These are phyloP conservation scores for Diabrotica virgifera DNA, from an alignment of 1,140 invertebrate genomes.

Conservation along the genomic window DNA sequence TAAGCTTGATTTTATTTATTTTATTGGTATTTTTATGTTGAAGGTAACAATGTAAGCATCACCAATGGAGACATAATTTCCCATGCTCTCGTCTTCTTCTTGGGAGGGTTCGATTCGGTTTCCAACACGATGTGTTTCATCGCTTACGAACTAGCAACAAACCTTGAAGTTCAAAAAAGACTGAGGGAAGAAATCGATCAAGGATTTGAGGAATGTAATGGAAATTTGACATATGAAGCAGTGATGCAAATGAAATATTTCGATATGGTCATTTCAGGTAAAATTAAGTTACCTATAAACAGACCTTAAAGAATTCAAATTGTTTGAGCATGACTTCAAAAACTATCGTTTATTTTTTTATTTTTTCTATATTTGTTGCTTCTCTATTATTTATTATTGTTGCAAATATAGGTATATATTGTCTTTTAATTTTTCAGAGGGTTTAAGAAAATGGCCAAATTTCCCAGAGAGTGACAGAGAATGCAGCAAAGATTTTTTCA, in stretches of 20 bases:
- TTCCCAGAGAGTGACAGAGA: slow-evolving; percentile 23
- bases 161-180: slow-evolving; percentile 54
- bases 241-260: slow-evolving; percentile 53
- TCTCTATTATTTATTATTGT: not conserved
- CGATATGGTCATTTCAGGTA: slow-evolving; percentile 54
- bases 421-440: slow-evolving; percentile 7
- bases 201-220: slow-evolving; percentile 34
- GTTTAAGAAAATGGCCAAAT: slow-evolving; percentile 21
- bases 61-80: slow-evolving; percentile 40
- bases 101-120: slow-evolving; percentile 49
- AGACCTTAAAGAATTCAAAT: too few relatives aligned
- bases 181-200: slow-evolving; percentile 46
- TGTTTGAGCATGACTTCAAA: too few relatives aligned
- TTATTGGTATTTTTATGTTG: too few relatives aligned
- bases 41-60: not conserved
- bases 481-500: slow-evolving; percentile 27
- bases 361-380: too few relatives aligned
- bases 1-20: too few relatives aligned
- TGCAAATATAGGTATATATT: not conserved
- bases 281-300: too few relatives aligned
- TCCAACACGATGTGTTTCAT: slow-evolving; percentile 46
- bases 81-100: slow-evolving; percentile 48
- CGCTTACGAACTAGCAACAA: slow-evolving; percentile 51
- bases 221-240: slow-evolving; percentile 46
- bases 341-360: too few relatives aligned